Base-by-base conservation (phyloP, 2,797 vertebrate genomes). In the Arnoldichthys spilopterus region DNA sequence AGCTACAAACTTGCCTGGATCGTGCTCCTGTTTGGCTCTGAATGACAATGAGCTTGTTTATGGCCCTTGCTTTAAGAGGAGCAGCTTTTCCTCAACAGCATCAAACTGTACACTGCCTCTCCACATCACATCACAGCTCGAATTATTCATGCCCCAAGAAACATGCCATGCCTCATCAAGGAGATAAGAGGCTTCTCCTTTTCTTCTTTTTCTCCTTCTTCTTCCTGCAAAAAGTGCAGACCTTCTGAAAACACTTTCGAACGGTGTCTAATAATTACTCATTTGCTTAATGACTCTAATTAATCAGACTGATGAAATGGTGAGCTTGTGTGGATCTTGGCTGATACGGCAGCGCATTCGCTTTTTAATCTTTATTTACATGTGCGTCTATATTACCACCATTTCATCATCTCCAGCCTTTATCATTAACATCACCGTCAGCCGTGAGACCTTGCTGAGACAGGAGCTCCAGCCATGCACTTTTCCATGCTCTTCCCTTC, bases 91-190 rank as follows among this genome's bases (percentile, higher is more conserved):
- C 9, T 63, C 45, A 30, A 45, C 56, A 45, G 72, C 37, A 66
- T 67, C 51, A 72, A 71, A 51, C 68, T 34, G 54, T 51, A 47
- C 32, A n/a, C 22, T 70, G 40, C 40, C 56, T 45, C 59, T 8
- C 22, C 58, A 71, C 72, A 59, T 61, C 64, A 78, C 64, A 69
- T 74, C 40, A 54, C 45, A 82, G 34, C 26, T 53, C 34, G 76
- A 79, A 83, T 72, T 43, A 62, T 79, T 79, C 74, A 26, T 68
- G 73, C 72, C 30, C 22, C 51, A 28, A 67, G 59, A 79, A 78
- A 72, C 59, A 71, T 43, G n/a, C n/a, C 59, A 79, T 58, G 53
- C 68, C 59, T 79, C 73, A 79, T 82, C 61, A 61, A 72, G 43
- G 45, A 76, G 53, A 72, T 76, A 72, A 67, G 68, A 66, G 53